These are phyloP conservation scores for Zaprionus africanus DNA, from an alignment of 1,140 invertebrate species.

Conservation along the genomic window DNA sequence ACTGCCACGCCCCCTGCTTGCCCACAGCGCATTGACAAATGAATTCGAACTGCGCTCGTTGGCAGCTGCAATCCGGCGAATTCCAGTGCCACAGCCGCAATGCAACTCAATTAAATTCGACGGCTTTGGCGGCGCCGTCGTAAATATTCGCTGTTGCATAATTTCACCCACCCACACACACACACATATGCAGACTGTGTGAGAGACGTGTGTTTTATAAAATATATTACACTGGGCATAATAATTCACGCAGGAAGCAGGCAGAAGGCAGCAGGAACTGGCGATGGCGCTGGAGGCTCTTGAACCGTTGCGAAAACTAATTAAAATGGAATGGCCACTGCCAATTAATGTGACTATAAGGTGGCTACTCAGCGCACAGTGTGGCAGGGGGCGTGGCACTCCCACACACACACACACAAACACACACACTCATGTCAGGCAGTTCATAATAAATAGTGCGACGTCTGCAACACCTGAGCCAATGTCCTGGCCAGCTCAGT, in stretches of 20 bases:
- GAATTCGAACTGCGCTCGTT: slow-evolving; percentile 12
- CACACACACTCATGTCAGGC: slow-evolving; percentile 2
- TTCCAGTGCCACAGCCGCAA: slow-evolving; percentile 36
- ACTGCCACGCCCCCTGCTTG: background rate
- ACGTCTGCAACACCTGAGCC: slow-evolving; percentile 11
- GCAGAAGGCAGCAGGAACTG: slow-evolving; percentile 15
- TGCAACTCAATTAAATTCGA: slow-evolving; percentile 80
- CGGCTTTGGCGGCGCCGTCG: slow-evolving; percentile 54
- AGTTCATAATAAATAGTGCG: slow-evolving; percentile 67
- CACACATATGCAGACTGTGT: background rate
- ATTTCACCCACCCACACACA: slow-evolving; percentile 44
- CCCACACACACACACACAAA: slow-evolving; percentile 58
- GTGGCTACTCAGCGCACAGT: background rate
- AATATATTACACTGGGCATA: slow-evolving; percentile 68
- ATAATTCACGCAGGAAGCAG: slow-evolving; percentile 68
- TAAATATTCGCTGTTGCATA: slow-evolving; percentile 62
- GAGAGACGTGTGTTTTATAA: slow-evolving; percentile 57
- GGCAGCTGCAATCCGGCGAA: slow-evolving; percentile 46
- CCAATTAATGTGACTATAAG: slow-evolving; percentile 73
- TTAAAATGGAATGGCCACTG: slow-evolving; percentile 77
- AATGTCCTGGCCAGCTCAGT: background rate
- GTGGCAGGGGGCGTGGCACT: background rate
- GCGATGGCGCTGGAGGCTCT: slow-evolving; percentile 47
- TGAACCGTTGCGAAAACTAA: slow-evolving; percentile 78
- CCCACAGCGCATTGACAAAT: slow-evolving; percentile 26